Conservation (phyloP, 2,888 invertebrate genomes). For the Hypselothyrea guttata region DNA sequence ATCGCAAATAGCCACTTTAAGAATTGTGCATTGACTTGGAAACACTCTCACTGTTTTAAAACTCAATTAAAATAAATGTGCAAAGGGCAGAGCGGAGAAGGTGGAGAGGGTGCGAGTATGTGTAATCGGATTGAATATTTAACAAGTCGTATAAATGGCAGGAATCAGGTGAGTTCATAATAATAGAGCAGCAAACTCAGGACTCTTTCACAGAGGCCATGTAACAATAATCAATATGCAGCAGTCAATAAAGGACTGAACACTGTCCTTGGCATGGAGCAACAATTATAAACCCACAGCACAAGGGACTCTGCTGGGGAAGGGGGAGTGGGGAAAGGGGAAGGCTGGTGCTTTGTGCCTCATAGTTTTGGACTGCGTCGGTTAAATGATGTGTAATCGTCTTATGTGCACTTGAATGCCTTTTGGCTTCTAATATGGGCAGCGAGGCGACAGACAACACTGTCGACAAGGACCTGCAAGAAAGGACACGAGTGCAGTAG, state of each 20-base stretch:
- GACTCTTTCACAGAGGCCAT: conserved; percentile 42
- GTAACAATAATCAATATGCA: conserved; percentile 78
- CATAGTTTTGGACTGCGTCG: conserved; percentile 73
- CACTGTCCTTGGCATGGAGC: conserved; percentile 38
- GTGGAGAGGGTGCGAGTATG: conserved; percentile 16
- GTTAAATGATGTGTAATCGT: conserved; percentile 82
- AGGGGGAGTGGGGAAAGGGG: background rate
- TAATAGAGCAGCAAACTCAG: conserved; percentile 50
- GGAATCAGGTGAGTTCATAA: conserved; percentile 66
- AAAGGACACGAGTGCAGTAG: conserved; percentile 19
- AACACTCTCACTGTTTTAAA: conserved; percentile 73
- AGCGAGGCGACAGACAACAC: conserved; percentile 53
- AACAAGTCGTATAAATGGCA: conserved; percentile 67
- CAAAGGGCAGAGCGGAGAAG: background rate
- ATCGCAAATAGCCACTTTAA: no score
- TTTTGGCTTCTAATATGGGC: conserved; percentile 79
- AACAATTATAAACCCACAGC: conserved; percentile 64
- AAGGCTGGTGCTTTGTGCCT: conserved; percentile 5
- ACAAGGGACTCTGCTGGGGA: background rate
- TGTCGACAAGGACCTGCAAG: conserved; percentile 54
- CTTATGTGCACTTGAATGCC: conserved; percentile 81
- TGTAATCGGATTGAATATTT: conserved; percentile 65
- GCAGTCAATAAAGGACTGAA: conserved; percentile 53
- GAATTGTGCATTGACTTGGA: conserved; percentile 12
- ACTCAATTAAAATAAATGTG: conserved; percentile 63